Percentiles rank a stretch among this genome's conserved stretches.
phyloP scores from a whole-genome alignment of 2,888 invertebrate genomes.

The Tetragonisca angustula region DNA sequence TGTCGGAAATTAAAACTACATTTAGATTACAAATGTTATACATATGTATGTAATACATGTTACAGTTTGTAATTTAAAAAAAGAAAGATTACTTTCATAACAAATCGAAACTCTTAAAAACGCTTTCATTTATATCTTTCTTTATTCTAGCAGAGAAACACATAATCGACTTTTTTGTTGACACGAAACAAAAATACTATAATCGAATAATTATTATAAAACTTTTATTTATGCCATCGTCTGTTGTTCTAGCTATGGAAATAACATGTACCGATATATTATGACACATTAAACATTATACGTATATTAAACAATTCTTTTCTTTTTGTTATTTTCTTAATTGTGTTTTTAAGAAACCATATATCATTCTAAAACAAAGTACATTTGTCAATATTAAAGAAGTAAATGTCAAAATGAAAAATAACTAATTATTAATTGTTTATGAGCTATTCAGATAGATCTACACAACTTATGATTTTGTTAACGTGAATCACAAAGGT shows the following conservation, averaged over 20 bases:
- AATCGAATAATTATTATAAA: background rate
- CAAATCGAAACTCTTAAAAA: background rate
- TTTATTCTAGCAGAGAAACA: background rate
- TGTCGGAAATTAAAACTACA: slow-evolving; percentile 13
- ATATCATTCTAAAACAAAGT: slow-evolving; percentile 1
- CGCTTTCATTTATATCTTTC: background rate
- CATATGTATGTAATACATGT: background rate
- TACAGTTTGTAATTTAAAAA: background rate
- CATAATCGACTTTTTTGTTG: background rate
- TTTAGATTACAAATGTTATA: background rate
- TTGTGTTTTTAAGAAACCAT: background rate
- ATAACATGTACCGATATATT: background rate
- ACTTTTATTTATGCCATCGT: background rate
- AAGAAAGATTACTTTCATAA: background rate
- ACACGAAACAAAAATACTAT: background rate
- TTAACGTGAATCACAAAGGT: slow-evolving; percentile 10
- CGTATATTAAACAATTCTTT: slow-evolving; percentile 1
- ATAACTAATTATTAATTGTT: background rate
- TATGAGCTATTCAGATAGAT: background rate
- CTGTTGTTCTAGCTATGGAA: background rate
- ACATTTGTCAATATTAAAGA: background rate
- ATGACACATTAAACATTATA: slow-evolving; percentile 15
- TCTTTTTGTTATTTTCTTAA: background rate
- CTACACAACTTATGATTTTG: slow-evolving; percentile 1
- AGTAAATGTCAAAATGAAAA: background rate